phyloP scores from a whole-genome alignment of 2,113 vertebrate genomes.

The Forbesichthys papilliferus region DNA sequence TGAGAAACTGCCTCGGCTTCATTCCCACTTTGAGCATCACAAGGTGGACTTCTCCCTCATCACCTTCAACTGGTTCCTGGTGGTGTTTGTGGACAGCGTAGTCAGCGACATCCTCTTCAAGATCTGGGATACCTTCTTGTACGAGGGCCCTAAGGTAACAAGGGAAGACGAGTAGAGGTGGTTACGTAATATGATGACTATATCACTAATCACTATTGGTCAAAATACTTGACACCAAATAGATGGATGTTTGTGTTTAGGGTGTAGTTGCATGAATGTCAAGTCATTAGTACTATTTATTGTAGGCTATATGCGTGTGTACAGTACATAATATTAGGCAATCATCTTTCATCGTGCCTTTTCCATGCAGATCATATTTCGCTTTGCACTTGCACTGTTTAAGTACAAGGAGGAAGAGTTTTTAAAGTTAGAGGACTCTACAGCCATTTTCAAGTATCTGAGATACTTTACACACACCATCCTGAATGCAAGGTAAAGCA shows the following conservation, averaged over 20 bases:
- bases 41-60: conserved; percentile 96
- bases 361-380: conserved; percentile 89
- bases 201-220: no score
- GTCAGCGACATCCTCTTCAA: conserved; percentile 95
- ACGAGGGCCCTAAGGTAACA: conserved; percentile 94
- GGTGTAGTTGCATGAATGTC: no score
- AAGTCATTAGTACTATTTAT: no score
- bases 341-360: conserved; percentile 7
- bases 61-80: conserved; percentile 99
- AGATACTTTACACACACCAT: conserved; percentile 90
- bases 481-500: conserved; percentile 87
- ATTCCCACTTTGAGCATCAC: conserved; percentile 89
- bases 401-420: conserved; percentile 97
- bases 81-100: conserved; percentile 96
- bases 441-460: conserved; percentile 95
- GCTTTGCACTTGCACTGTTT: conserved; percentile 92
- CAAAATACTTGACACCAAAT: no score
- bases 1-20: conserved; percentile 92
- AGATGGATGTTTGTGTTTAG: no score
- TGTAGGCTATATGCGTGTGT: no score
- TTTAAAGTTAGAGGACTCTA: conserved; percentile 88
- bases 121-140: conserved; percentile 97
- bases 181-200: no score
- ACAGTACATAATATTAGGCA: background rate
- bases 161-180: background rate